Evolutionary conservation across 2,113 vertebrate species (phyloP).

Genomic region (Oplegnathus fasciatus): DNA sequence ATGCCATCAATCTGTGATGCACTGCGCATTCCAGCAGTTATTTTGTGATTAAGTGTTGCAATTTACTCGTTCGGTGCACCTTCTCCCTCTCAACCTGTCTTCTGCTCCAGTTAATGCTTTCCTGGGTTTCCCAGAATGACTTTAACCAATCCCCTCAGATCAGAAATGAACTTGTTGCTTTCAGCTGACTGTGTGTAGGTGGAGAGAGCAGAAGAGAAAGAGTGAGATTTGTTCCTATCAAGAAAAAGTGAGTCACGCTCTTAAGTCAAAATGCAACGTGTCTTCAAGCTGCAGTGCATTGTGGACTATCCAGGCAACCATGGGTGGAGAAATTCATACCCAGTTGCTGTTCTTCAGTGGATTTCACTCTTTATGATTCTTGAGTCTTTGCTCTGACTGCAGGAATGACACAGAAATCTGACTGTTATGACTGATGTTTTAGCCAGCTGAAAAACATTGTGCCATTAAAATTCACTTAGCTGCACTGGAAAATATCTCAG

Average conservation of each 20-base stretch:
- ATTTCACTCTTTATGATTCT: slow-evolving; percentile 18
- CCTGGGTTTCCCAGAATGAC: slow-evolving; percentile 47
- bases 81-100: slow-evolving; percentile 49
- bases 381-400: neutral
- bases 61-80: slow-evolving; percentile 42
- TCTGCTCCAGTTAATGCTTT: slow-evolving; percentile 47
- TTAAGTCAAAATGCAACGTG: slow-evolving; percentile 30
- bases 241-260: slow-evolving; percentile 63
- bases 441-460: slow-evolving; percentile 3
- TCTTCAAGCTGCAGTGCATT: slow-evolving; percentile 31
- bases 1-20: slow-evolving; percentile 60
- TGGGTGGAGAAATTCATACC: slow-evolving; percentile 26
- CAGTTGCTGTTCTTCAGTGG: slow-evolving; percentile 7
- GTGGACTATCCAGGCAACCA: slow-evolving; percentile 5
- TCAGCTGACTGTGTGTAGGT: slow-evolving; percentile 36
- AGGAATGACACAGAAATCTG: slow-evolving; percentile 2
- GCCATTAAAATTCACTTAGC: slow-evolving; percentile 11
- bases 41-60: slow-evolving; percentile 69
- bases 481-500: slow-evolving; percentile 9
- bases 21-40: slow-evolving; percentile 47
- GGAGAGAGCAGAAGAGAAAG: slow-evolving; percentile 32
- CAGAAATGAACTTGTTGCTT: slow-evolving; percentile 60
- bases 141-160: slow-evolving; percentile 42
- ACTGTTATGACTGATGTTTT: neutral
- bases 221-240: slow-evolving; percentile 50